Evolutionary conservation across 2,113 vertebrate genomes (phyloP).

Genomic region (Nicator chloris): DNA sequence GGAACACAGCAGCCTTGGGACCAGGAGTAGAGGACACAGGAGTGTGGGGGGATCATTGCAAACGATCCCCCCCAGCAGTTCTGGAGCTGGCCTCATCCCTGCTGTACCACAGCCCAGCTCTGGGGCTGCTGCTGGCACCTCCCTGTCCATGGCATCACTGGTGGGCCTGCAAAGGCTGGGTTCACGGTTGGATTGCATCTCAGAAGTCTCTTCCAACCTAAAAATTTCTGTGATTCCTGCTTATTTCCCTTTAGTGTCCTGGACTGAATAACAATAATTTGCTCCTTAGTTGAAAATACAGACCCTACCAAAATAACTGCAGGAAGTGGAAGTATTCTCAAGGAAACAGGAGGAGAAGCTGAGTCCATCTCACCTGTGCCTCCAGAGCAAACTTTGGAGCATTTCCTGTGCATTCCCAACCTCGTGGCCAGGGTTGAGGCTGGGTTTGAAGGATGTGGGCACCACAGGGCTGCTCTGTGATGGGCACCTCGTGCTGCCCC

Average conservation of each 20-base stretch:
- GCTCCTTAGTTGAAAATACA: neutral
- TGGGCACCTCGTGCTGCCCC: neutral
- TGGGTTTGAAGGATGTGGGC: neutral
- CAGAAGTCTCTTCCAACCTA: neutral
- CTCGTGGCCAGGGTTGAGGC: neutral
- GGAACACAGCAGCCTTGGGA: neutral
- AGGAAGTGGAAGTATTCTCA: neutral
- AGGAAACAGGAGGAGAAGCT: neutral
- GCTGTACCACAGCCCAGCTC: neutral
- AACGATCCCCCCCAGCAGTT: neutral
- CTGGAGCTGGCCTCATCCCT: neutral
- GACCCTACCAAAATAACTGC: neutral
- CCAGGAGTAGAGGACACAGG: neutral
- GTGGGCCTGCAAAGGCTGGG: neutral
- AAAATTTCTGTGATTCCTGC: neutral
- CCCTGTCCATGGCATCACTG: neutral
- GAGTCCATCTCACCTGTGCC: fast-evolving
- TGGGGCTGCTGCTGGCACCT: neutral
- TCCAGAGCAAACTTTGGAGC: neutral
- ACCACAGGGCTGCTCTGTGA: neutral
- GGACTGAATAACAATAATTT: neutral
- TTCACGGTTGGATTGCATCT: neutral
- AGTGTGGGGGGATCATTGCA: neutral
- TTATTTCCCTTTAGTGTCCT: neutral
- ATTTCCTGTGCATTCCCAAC: neutral